Percentiles rank a stretch among this genome's conserved stretches.
phyloP scores from a whole-genome alignment of 2,797 vertebrate species.

The Tokudaia tokunoshimensis region DNA sequence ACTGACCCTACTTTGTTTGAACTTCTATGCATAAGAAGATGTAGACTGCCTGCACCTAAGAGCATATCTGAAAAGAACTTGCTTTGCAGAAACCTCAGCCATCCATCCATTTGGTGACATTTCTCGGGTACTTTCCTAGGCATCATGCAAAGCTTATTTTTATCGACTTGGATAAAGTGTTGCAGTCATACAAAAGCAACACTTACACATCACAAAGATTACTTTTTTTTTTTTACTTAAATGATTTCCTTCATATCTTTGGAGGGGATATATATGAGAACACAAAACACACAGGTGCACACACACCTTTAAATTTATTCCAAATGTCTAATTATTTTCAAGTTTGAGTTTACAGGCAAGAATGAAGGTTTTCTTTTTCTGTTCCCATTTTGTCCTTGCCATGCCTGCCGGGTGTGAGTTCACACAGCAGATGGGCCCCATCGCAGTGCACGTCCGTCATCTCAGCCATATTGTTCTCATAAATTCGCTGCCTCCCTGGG shows the following conservation, averaged over 20 bases:
- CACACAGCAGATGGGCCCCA: conserved; percentile 65
- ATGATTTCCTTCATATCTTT: conserved; percentile 37
- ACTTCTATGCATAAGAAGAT: background rate
- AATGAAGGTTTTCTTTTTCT: conserved; percentile 3
- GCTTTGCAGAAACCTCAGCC: background rate
- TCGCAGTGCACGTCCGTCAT: conserved; percentile 64
- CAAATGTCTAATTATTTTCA: background rate
- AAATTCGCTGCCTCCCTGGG: conserved; percentile 76
- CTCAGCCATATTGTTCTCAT: conserved; percentile 79
- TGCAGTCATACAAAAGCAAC: conserved; percentile 6
- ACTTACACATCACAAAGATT: background rate
- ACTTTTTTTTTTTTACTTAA: conserved; percentile 28
- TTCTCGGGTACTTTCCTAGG: conserved; percentile 19
- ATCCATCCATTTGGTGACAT: conserved; percentile 37
- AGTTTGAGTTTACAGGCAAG: conserved; percentile 56
- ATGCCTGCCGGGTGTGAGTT: conserved; percentile 32
- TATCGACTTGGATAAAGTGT: conserved; percentile 7
- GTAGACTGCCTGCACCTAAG: background rate
- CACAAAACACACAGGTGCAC: background rate
- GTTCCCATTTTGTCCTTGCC: conserved; percentile 6
- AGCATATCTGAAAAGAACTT: conserved; percentile 22
- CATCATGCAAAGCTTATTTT: conserved; percentile 49
- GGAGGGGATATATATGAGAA: background rate
- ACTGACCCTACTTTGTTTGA: background rate
- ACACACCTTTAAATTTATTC: background rate